phyloP scores from a whole-genome alignment of 2,797 vertebrate species.

The Eutrigla gurnardus region DNA sequence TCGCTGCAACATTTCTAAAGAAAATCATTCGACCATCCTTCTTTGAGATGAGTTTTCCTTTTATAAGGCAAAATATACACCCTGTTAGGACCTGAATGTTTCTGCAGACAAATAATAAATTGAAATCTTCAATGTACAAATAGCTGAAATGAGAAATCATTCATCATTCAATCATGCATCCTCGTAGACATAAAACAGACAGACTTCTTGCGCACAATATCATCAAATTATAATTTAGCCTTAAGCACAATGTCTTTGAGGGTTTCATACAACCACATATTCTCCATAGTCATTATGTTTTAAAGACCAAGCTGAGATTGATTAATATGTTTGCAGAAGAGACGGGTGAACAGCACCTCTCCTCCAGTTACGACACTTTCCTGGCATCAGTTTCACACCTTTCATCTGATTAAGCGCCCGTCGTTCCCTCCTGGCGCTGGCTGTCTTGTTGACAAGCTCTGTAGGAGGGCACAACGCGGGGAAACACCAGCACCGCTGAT shows the following conservation, averaged over 20 bases:
- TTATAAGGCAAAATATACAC: constrained; percentile 14
- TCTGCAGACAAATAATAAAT: constrained; percentile 31
- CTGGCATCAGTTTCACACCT: constrained; percentile 60
- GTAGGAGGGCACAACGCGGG: constrained; percentile 41
- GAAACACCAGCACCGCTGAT: constrained; percentile 33
- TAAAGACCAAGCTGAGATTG: constrained; percentile 37
- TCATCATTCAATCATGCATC: background rate
- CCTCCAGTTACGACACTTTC: constrained; percentile 47
- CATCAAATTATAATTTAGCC: constrained; percentile 15
- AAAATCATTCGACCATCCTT: constrained; percentile 6
- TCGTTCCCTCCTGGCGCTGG: constrained; percentile 38
- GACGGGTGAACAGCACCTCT: constrained; percentile 13
- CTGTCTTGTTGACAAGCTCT: constrained; percentile 60
- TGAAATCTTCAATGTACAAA: constrained; percentile 18
- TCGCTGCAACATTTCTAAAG: constrained; percentile 3
- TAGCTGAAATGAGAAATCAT: constrained; percentile 19
- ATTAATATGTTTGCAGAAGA: constrained; percentile 50
- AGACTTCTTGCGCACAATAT: constrained; percentile 23
- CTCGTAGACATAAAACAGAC: constrained; percentile 15
- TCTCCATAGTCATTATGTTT: background rate
- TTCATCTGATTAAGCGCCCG: constrained; percentile 61
- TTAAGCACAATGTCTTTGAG: constrained; percentile 6
- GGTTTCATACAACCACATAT: background rate
- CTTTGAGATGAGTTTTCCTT: constrained; percentile 20
- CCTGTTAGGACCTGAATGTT: constrained; percentile 3